A percentile compares a stretch with the other conserved stretches of the same genome.
These are phyloP conservation scores for Sebastes diploproa DNA, from an alignment of 2,797 vertebrate species.

Conservation along the genomic window DNA sequence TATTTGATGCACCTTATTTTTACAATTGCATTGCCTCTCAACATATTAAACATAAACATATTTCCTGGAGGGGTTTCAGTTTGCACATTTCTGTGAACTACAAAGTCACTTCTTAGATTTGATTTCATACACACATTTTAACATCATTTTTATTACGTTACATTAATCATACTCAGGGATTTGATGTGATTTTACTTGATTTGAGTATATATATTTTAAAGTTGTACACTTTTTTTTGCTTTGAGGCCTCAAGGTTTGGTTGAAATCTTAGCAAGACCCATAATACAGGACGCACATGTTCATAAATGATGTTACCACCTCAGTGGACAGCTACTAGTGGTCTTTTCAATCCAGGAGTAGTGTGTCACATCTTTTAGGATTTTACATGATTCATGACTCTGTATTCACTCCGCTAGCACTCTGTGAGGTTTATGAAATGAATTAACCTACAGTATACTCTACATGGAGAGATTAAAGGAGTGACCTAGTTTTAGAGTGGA, in stretches of 20 bases:
- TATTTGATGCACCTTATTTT: not conserved
- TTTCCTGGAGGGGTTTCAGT: not conserved
- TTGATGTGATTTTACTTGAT: not conserved
- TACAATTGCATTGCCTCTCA: not conserved
- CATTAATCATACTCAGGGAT: not conserved
- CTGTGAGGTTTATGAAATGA: constrained; percentile 62
- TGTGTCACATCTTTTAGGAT: constrained; percentile 16
- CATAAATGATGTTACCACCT: not conserved
- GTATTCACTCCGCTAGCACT: constrained; percentile 27
- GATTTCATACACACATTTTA: not conserved
- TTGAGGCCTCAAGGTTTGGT: not conserved
- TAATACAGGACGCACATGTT: not conserved
- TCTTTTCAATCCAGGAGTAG: not conserved
- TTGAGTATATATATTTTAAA: not conserved
- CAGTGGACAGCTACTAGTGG: not conserved
- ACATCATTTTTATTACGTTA: not conserved
- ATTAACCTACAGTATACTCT: constrained; percentile 66
- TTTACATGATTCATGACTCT: constrained; percentile 25
- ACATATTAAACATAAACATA: not conserved
- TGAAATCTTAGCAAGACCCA: not conserved
- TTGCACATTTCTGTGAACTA: not conserved
- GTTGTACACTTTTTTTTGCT: too few relatives aligned
- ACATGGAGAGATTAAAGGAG: constrained; percentile 71
- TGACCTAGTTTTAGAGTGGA: constrained; percentile 77
- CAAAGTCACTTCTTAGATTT: not conserved